Evolutionary conservation across 1,140 invertebrate genomes (phyloP), one percentile per base, ranked within the genome.

Genomic region (Pogonomyrmex barbatus): DNA sequence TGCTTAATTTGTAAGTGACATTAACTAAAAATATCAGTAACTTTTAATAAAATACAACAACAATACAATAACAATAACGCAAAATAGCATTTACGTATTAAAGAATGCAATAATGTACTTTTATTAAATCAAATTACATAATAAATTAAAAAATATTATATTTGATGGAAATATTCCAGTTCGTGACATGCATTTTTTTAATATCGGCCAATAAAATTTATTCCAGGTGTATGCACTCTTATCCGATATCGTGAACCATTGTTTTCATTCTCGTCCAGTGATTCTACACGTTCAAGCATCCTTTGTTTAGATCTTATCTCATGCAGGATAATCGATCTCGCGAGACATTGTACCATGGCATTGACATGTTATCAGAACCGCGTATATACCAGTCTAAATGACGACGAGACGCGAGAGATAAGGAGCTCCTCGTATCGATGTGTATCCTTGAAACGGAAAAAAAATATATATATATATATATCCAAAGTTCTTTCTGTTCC

Each of bases 261-360:
- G 50, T 82, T 88, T 68, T 79, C 50, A 50, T 82, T 88, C 14
- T 17, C 56, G 6, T 0, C 47, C 14, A 24, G n/a, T 62, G 33
- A 81, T 65, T 86, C 71, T 50, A 54, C 30, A 45, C 73, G 71
- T n/a, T n/a, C 56, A 71, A 52, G 50, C 52, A 10, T 30, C 70
- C 75, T 89, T 89, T 89, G 77, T 88, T 33, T 14, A 58, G 30
- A 89, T 86, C 50, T 89, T 89, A 89, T 89, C 88, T 52, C 24
- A 17, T 3, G 24, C 17, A 76, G 39, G 30, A 52, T 42, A 56
- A 88, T 88, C 87, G 65, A 81, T 81, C 65, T 45, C n/a, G 24
- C 65, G 50, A 70, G 78, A 81, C 78, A 70, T 70, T 81, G 78
- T 39, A 81, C 78, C 63, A 58, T 81, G 78, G 24, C 78, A 81